Conservation (phyloP, 2,797 vertebrate species). For the Poeciliopsis presidionis region DNA sequence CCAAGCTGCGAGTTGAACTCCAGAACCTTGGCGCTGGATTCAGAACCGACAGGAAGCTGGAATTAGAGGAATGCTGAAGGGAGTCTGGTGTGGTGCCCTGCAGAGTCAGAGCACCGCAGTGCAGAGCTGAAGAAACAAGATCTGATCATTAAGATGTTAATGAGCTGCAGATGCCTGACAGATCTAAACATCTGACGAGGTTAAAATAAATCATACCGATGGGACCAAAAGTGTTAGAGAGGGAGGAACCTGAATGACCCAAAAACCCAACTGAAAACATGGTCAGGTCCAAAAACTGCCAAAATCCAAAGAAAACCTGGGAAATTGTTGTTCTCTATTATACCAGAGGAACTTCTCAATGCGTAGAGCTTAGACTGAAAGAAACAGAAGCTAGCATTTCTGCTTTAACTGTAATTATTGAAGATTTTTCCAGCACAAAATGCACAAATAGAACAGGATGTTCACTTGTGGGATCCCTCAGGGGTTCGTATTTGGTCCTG, state of each 20-base stretch:
- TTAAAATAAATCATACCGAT: background rate
- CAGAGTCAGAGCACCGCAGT: constrained; percentile 7
- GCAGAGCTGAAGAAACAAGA: background rate
- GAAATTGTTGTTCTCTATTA: background rate
- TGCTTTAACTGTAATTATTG: background rate
- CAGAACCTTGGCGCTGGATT: accelerated
- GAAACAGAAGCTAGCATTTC: background rate
- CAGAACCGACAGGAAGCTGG: background rate
- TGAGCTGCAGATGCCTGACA: background rate
- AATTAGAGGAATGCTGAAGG: constrained; percentile 2
- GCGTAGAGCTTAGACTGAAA: background rate
- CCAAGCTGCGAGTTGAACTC: accelerated
- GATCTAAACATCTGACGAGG: background rate
- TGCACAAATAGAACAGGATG: background rate
- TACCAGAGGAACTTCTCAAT: background rate
- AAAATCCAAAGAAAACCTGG: background rate
- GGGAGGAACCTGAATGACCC: background rate
- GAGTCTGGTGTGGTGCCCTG: constrained; percentile 14
- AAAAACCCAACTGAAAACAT: background rate
- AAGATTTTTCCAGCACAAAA: background rate
- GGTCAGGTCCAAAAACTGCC: background rate
- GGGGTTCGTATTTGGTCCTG: background rate
- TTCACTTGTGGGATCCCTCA: background rate
- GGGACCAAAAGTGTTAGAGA: background rate
- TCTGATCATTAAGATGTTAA: background rate